Percentiles rank a stretch among this genome's conserved stretches.
These are phyloP conservation scores for Epinephelus moara DNA, from an alignment of 2,113 vertebrate genomes.

Conservation along the genomic window DNA sequence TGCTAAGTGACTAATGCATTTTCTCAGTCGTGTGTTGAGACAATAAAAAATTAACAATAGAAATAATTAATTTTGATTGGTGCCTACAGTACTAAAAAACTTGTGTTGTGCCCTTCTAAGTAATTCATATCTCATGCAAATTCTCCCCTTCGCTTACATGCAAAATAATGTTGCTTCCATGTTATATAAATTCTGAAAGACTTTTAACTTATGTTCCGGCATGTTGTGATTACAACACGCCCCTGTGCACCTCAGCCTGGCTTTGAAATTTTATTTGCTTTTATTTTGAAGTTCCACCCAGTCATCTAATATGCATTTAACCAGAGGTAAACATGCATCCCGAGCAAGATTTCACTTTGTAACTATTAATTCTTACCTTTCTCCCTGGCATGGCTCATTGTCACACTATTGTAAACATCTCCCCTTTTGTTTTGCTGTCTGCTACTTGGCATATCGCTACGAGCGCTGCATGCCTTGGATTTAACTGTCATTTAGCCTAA, in stretches of 20 bases:
- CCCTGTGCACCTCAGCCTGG: slow-evolving; percentile 61
- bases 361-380: slow-evolving; percentile 86
- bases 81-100: slow-evolving; percentile 88
- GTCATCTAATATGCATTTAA: slow-evolving; percentile 86
- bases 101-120: slow-evolving; percentile 85
- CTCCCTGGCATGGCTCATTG: slow-evolving; percentile 71
- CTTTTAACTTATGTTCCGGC: slow-evolving; percentile 85
- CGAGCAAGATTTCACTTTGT: slow-evolving; percentile 84
- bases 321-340: slow-evolving; percentile 86
- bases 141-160: slow-evolving; percentile 77
- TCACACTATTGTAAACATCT: slow-evolving; percentile 76
- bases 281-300: slow-evolving; percentile 77
- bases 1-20: slow-evolving; percentile 93
- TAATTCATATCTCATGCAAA: slow-evolving; percentile 90
- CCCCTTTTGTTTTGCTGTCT: slow-evolving; percentile 75
- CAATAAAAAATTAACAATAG: slow-evolving; percentile 92
- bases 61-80: slow-evolving; percentile 93
- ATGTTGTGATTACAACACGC: slow-evolving; percentile 79
- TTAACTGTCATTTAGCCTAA: slow-evolving; percentile 80
- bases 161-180: slow-evolving; percentile 80
- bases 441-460: slow-evolving; percentile 60
- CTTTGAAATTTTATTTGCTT: slow-evolving; percentile 79
- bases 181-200: slow-evolving; percentile 85
- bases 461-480: slow-evolving; percentile 58
- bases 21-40: slow-evolving; percentile 88